These are phyloP conservation scores for Sepiola atlantica DNA, from an alignment of 2,888 invertebrate genomes.

Conservation along the genomic window DNA sequence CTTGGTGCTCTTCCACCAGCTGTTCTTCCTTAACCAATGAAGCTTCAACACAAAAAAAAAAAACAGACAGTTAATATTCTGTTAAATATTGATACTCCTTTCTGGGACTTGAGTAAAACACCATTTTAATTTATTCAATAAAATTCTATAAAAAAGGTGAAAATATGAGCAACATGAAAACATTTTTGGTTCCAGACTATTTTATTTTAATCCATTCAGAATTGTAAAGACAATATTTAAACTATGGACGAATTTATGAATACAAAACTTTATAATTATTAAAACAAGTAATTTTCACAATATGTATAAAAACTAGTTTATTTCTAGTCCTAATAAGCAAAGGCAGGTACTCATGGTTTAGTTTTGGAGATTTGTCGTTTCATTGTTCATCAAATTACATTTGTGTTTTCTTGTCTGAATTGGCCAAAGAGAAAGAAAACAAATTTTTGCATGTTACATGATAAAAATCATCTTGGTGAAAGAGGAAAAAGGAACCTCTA, in stretches of 20 bases:
- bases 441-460: too few relatives aligned
- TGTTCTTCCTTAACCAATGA: conserved; percentile 38
- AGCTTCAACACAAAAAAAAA: not conserved
- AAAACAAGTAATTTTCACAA: not conserved
- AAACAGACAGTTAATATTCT: not conserved
- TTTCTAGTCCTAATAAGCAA: not conserved
- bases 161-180: not conserved
- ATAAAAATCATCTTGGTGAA: too few relatives aligned
- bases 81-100: not conserved
- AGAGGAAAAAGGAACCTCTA: too few relatives aligned
- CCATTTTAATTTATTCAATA: not conserved
- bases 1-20: conserved; percentile 46
- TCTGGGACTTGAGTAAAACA: not conserved
- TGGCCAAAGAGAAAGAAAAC: too few relatives aligned
- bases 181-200: not conserved
- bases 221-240: not conserved
- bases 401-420: not conserved
- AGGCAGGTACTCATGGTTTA: not conserved
- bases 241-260: not conserved
- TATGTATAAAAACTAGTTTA: not conserved
- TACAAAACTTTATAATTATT: not conserved
- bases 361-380: not conserved
- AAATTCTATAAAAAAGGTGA: not conserved
- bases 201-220: not conserved
- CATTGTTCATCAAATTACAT: not conserved